A percentile compares a stretch with the other conserved stretches of the same genome.
Conservation (phyloP, 2,113 vertebrate genomes). For the Scopus umbretta region DNA sequence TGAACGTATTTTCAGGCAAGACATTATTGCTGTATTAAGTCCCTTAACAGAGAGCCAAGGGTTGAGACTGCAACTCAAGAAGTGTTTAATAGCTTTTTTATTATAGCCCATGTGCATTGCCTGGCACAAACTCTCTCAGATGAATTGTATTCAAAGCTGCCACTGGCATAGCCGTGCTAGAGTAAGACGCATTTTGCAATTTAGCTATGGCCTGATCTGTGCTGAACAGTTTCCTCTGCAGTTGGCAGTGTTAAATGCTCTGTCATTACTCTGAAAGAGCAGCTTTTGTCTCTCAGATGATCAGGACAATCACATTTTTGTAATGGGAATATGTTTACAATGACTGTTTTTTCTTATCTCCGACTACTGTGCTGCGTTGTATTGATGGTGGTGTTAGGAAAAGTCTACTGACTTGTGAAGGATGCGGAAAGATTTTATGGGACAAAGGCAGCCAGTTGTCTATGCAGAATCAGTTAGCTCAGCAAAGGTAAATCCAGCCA, state of each 20-base stretch:
- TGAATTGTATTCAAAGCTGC: not conserved
- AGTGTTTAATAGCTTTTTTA: constrained; percentile 1
- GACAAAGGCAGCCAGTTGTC: not conserved
- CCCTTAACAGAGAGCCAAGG: not conserved
- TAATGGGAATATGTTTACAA: not conserved
- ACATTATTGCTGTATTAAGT: not conserved
- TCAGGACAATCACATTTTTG: not conserved
- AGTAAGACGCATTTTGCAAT: not conserved
- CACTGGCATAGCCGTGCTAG: not conserved
- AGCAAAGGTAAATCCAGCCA: not conserved
- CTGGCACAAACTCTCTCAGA: not conserved
- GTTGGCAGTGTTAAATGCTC: not conserved
- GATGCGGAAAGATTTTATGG: not conserved
- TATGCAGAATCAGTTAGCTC: not conserved
- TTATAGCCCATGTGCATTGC: not conserved
- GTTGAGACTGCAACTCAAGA: not conserved
- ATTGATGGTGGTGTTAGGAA: not conserved
- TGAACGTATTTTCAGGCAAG: not conserved
- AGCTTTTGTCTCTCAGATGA: constrained; percentile 14
- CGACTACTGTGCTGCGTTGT: not conserved
- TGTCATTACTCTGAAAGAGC: not conserved
- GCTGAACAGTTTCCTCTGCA: not conserved
- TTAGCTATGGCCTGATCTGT: not conserved
- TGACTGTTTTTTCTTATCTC: constrained; percentile 6
- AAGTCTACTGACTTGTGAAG: not conserved